Evolutionary conservation across 2,888 invertebrate genomes (phyloP), one percentile per base, ranked within the genome.

Genomic region (Ophonus ardosiacus): DNA sequence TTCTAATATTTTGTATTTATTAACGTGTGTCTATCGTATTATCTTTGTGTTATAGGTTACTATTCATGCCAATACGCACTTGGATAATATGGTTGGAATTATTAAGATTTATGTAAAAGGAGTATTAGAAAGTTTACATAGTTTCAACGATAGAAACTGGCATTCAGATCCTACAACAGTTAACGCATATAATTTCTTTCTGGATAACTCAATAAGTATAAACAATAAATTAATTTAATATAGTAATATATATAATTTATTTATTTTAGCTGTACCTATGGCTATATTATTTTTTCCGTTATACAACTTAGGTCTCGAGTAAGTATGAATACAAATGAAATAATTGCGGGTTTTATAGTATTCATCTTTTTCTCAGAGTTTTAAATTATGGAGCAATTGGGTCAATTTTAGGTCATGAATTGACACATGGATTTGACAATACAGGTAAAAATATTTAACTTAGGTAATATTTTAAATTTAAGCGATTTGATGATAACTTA

Each of bases 261-360:
- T 8, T 7, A 13, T 51, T 90, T 88, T 93, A 97, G 97, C 96
- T 88, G 93, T 97, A 86, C 97, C 97, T 71, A 93, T 96, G 90
- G 97, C 96, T 87, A 97, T 97, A 90, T 92, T 97, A 87, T 96
- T 96, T 90, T 95, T 95, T 91, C 97, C 97, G 18, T 96, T 97
- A 91, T 97, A 96, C 90, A 94, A 96, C 90, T 93, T 97, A 90
- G 97, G 97, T 88, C 92, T 96, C 86, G 96, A 96, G 97, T 97
- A 93, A 95, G 96, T 94, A 87, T 82, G 80, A 10, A 13, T 8
- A 10, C 10, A 13, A 63, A 10, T 10, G 0, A 21, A 21, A 24
- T 15, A 63, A 21, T 63, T 10, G 13, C 17, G 4, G 17, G 13
- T 63, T 63, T 0, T 40, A n/a, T 80, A 61, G 13, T 38, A 4